phyloP scores from a whole-genome alignment of 2,113 vertebrate species.

The Sinocyclocheilus rhinocerous region DNA sequence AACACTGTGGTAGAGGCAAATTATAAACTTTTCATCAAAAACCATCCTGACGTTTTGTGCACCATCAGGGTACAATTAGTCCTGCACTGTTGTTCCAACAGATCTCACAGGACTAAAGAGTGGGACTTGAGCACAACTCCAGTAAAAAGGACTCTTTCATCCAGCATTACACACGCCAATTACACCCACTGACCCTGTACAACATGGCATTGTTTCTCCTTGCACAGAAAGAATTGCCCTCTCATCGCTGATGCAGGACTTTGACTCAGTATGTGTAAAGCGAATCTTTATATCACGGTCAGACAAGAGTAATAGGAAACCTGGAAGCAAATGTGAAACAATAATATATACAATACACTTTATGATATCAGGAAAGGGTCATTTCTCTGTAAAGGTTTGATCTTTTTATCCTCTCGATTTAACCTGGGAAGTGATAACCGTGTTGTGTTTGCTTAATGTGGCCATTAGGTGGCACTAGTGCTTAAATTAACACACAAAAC shows the following conservation, averaged over 20 bases:
- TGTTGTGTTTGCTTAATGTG: neutral
- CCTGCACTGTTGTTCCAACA: conserved; percentile 30
- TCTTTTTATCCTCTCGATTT: neutral
- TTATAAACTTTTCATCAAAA: conserved; percentile 43
- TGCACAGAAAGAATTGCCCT: neutral
- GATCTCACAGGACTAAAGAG: conserved; percentile 22
- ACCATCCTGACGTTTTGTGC: conserved; percentile 2
- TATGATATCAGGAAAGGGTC: neutral
- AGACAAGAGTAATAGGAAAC: neutral
- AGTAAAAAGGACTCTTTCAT: conserved; percentile 56
- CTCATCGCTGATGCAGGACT: neutral
- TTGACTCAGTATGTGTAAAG: neutral
- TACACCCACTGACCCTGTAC: conserved; percentile 48
- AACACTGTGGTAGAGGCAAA: neutral
- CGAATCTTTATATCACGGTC: neutral
- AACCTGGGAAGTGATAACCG: neutral
- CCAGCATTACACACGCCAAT: conserved; percentile 57
- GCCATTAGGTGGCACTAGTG: neutral
- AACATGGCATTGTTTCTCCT: conserved; percentile 41
- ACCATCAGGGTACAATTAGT: conserved; percentile 43
- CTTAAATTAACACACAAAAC: neutral
- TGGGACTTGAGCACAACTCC: conserved; percentile 21
- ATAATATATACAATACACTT: neutral
- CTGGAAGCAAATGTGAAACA: neutral
- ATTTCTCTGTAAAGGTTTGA: neutral